Base-by-base conservation (phyloP, 2,113 vertebrate species). In the Parotia lawesii region DNA sequence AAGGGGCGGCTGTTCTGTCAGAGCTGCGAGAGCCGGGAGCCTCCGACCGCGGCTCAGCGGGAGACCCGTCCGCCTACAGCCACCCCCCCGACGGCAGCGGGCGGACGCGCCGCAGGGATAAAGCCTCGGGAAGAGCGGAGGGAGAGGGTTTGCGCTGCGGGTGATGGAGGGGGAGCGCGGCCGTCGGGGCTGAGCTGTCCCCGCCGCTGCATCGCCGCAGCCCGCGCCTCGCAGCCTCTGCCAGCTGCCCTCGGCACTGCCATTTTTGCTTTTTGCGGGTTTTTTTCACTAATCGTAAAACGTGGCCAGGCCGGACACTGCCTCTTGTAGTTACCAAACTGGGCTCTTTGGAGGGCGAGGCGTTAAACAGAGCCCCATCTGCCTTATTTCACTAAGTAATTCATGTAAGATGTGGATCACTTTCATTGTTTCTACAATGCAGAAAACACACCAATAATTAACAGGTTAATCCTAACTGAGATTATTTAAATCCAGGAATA, bases 381-480 rank as follows among this genome's bases (percentile, higher is more conserved):
- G 57, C 57, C 28, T 37, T 18, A 11, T 33, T 75, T 20, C 71
- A 14, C 56, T 2, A 9, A 45, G 56, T 14, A 25, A 31, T 12
- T 71, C 4, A 0, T 5, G 7, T 8, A 5, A 44, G 27, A 47
- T 70, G 28, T 13, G 77, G n/a, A 21, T 66, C 38, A 1, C 51
- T 47, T 73, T 12, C 81, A 29, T 62, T 80, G 69, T 84, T 89
- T 73, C 51, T 62, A 4, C 80, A 57, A 21, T 19, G 76, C 23
- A 66, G 81, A 67, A 91, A 94, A 65, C 61, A 37, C 33, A 29
- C 64, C 95, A 73, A 89, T 77, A 94, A 94, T 85, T 44, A 94
- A 91, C 78, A 90, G 93, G 94, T 94, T 97, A 95, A 97, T 89
- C n/a, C 51, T 51, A 60, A 83, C 51, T 27, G 87, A 53, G 48